These are phyloP conservation scores for Hartigia nigra DNA, from an alignment of 2,888 invertebrate genomes.

Conservation along the genomic window DNA sequence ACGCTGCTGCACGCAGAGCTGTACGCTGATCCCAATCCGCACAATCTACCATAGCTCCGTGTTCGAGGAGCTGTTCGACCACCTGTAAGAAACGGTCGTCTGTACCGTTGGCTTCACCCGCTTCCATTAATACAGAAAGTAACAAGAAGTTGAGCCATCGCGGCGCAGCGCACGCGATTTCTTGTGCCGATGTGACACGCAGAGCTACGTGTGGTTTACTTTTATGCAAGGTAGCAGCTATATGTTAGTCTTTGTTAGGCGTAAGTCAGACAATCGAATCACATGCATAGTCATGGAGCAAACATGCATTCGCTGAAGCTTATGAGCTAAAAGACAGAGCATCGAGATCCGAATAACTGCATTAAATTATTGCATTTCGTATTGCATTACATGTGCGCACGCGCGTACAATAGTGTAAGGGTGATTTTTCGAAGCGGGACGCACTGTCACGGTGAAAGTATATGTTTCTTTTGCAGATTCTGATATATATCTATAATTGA, in stretches of 20 bases:
- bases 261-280: background rate
- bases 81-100: slow-evolving; percentile 67
- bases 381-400: background rate
- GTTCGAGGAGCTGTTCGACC: slow-evolving; percentile 81
- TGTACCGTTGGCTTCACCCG: background rate
- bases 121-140: background rate
- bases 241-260: background rate
- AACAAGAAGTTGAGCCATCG: background rate
- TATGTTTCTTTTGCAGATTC: background rate
- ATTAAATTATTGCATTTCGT: background rate
- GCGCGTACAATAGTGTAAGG: background rate
- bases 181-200: background rate
- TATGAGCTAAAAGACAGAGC: background rate
- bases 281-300: background rate
- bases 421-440: background rate
- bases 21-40: slow-evolving; percentile 91
- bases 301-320: background rate
- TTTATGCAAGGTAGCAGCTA: background rate
- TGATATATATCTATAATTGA: too few species aligned
- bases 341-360: background rate
- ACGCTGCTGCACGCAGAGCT: slow-evolving; percentile 89
- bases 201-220: background rate
- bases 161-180: background rate
- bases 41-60: slow-evolving; percentile 86
- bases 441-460: background rate